Evolutionary conservation across 2,888 invertebrate genomes (phyloP), one percentile per base, ranked within the genome.

Genomic region (Ctenicera cuprea): DNA sequence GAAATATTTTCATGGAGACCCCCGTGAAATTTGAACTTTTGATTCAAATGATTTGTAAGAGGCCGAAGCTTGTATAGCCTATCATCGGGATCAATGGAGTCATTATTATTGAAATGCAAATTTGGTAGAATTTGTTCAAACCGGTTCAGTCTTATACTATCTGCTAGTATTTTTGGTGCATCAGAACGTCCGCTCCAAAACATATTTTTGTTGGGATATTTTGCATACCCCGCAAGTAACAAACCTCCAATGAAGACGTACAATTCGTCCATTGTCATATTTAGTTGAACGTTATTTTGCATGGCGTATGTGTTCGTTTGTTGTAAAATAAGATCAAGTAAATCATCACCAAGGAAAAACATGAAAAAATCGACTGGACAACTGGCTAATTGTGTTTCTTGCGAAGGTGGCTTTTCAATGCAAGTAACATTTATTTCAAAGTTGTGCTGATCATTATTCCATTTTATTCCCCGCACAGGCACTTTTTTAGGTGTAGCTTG

Each of bases 161-260:
- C 5, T 52, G 48, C 26, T 52, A 73, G 37, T 26, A 70, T 73
- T 68, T 73, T 64, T 64, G 73, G 73, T 48, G 64, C 76, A 77
- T 71, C 61, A 38, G 50, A 45, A 38, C 20, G 12, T 43, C 18
- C 45, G 37, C 38, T 59, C 67, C 72, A 73, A 26, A 50, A 59
- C 64, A 69, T 57, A n/a, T 64, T 33, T 54, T 73, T 68, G 33
- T 73, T 73, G 1, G 69, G 73, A 52, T 73, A 69, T 14, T 73
- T 73, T 33, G 41, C 73, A 70, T 73, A 73, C 26, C 64, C 62
- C 16, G 63, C 61, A 9, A 73, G 11, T 41, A 69, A 38, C 26
- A 73, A 20, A 11, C 38, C 45, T 43, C 72, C 72, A 26, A 65
- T 8, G 9, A 72, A 11, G 11, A 67, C 66, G 20, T 67, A 33